Conservation (phyloP, 2,113 vertebrate species). For the Gavialis gangeticus region DNA sequence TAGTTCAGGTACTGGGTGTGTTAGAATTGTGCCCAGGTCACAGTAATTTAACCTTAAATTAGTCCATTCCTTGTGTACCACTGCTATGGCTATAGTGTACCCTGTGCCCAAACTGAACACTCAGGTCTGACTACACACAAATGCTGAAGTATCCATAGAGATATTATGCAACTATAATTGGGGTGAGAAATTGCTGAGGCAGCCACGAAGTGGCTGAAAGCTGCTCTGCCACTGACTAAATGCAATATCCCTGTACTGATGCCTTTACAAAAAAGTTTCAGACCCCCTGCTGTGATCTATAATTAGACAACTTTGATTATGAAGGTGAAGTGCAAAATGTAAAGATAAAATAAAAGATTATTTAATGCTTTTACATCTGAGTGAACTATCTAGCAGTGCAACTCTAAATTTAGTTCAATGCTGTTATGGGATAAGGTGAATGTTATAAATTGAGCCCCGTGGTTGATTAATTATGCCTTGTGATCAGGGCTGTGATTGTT, state of each 20-base stretch:
- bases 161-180: neutral
- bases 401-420: neutral
- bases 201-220: neutral
- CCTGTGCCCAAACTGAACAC: too few species aligned
- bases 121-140: too few species aligned
- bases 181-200: neutral
- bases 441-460: neutral
- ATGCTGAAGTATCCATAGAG: neutral
- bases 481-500: neutral
- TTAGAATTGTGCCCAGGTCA: too few species aligned
- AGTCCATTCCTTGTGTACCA: too few species aligned
- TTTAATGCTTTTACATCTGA: neutral
- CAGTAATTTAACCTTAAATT: too few species aligned
- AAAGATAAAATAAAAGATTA: neutral
- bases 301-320: neutral
- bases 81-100: too few species aligned
- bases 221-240: neutral
- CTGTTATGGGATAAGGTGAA: neutral
- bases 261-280: neutral
- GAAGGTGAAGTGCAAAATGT: neutral
- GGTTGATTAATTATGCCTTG: neutral
- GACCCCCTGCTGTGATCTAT: neutral
- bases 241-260: neutral
- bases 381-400: neutral
- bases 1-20: too few species aligned